Base-by-base conservation (phyloP, 2,888 invertebrate genomes). In the Pinctada fucata region DNA sequence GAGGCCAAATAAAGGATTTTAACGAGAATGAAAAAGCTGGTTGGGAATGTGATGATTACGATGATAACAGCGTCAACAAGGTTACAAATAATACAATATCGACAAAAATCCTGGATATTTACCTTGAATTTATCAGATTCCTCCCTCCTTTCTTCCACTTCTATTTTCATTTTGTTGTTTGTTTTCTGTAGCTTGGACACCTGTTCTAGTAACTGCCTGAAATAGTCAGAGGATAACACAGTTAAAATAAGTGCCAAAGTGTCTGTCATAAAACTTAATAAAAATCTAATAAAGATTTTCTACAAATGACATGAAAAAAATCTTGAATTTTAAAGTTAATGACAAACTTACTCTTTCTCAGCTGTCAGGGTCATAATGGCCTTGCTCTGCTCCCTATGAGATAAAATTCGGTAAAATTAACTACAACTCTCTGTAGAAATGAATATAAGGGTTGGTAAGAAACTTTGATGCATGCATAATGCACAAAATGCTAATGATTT, bases 311-410 rank as follows among this genome's bases (percentile, higher is more conserved):
- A 1, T 31, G 31, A 31, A 1, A 31, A 31, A 31, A 31, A 31
- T 31, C 31, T 31, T 31, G 31, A 31, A 31, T 31, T 31, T 1
- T 31, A 31, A 31, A 0, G 0, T 31, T 31, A 31, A 63, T 52
- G 52, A 31, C 13, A 13, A 16, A 88, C 91, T 88, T 85, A 91
- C 91, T 91, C 91, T 86, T 91, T 92, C 76, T 92, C 92, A 50
- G 88, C 83, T 69, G 92, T 91, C 16, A 92, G 84, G 48, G 87
- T 84, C 86, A 91, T 89, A 48, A 92, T 91, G 50, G 91, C 91
- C 80, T 91, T 91, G 82, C 91, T 92, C 76, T 92, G 91, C 82
- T 92, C 91, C 78, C 91, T 86, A 82, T 2, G 69, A 78, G 8
- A 58, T 58, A 13, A 58, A 58, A 58, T 58, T 1, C 1, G 6